Base-by-base conservation (phyloP, 2,113 vertebrate species). In the Indri indri region DNA sequence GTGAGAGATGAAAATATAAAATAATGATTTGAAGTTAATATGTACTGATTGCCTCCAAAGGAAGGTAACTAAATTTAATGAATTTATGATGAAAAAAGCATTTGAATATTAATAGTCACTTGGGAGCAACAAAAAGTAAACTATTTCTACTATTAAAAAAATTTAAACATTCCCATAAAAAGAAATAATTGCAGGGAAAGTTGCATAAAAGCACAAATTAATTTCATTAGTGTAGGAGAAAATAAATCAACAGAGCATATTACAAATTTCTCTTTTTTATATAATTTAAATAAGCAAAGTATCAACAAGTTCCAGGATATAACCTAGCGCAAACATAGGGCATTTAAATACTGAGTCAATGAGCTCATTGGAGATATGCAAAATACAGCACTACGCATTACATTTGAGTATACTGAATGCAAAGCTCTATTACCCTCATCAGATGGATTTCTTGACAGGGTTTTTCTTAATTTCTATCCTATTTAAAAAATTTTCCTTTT, bases 131-230 rank as follows among this genome's bases (percentile, higher is more conserved):
- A 80, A 82, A 87, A 59, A 17, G 7, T 17, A 86, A 77, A 37
- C 6, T 13, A 63, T 30, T 68, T 74, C 37, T 11, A n/a, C 45
- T 20, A 74, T 45, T 40, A 52, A 74, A 92, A 14, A 5, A 8
- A 3, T 8, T 42, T 25, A 63, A 95, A 40, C 71, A 42, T 22
- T 83, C 32, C 6, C 54, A 40, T 63, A 81, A 37, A 91, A n/a
- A 76, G 3, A 93, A 66, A 63, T 84, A 52, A 95, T 71, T 88
- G 17, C 14, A 88, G 20, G 30, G 63, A 88, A 82, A 23, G n/a
- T 47, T 82, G 34, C 57, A 11, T 45, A 40, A 76, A 90, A 84
- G 13, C 52, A 50, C 10, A 68, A 88, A 66, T 93, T 18, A 73
- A 5, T 45, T 66, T 88, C 22, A 76, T 63, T 61, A 68, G 23